Percentiles rank a stretch among this genome's conserved stretches.
Conservation (phyloP, 2,797 vertebrate genomes). For the Aulostomus chinensis region DNA sequence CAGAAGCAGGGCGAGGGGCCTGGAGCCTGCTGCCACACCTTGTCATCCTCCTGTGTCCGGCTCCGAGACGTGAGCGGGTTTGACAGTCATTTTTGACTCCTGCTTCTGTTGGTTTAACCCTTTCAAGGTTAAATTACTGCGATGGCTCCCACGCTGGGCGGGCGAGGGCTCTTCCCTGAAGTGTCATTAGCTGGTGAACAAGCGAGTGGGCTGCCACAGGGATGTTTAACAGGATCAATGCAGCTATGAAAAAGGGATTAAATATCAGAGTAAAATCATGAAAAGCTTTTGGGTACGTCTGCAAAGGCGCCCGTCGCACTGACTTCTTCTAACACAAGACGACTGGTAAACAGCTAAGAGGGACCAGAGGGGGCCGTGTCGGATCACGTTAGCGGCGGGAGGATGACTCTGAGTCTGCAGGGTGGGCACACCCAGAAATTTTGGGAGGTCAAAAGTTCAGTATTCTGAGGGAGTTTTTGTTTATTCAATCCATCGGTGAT, state of each 20-base stretch:
- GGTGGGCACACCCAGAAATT: no score
- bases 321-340: background rate
- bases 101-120: conserved; percentile 36
- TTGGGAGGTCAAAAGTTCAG: background rate
- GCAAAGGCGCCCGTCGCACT: conserved; percentile 1
- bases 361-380: conserved; percentile 16
- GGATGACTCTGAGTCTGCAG: conserved; percentile 7
- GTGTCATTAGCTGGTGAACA: no score
- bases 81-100: conserved; percentile 34
- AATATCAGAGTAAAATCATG: background rate
- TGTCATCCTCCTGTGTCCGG: background rate
- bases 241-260: no score
- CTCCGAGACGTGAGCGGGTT: conserved; percentile 12
- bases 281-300: background rate
- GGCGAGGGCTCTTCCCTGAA: background rate
- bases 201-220: no score
- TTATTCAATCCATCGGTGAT: no score
- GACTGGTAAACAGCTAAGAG: conserved; percentile 34
- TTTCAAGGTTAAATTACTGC: background rate
- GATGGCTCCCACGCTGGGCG: background rate
- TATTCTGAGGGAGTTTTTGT: no score
- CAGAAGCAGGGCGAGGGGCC: conserved; percentile 9
- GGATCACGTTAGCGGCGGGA: conserved; percentile 3
- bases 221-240: no score
- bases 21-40: conserved; percentile 23